Evolutionary conservation across 2,888 invertebrate species (phyloP).

Genomic region (Mythimna ferrago): DNA sequence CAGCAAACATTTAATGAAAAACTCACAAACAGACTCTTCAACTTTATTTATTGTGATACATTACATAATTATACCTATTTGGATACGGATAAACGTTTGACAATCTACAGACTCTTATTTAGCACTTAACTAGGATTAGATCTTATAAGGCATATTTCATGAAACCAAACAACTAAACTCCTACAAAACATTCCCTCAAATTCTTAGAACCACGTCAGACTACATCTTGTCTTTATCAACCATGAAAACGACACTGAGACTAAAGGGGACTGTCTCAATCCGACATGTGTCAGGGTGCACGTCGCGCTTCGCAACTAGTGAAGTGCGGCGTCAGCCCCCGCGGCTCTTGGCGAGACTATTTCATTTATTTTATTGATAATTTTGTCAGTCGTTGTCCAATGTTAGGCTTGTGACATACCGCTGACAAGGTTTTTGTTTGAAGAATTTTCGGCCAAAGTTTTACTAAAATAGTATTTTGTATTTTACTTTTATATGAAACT

Average conservation of each 20-base stretch:
- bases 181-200: background rate
- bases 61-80: no score
- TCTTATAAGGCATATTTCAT: no score
- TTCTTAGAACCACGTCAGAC: conserved; percentile 2
- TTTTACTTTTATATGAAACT: no score
- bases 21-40: no score
- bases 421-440: background rate
- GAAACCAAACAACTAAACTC: no score
- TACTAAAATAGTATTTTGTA: no score
- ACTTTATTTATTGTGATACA: no score
- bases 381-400: conserved; percentile 65
- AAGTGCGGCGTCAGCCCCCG: conserved; percentile 45
- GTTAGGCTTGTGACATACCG: conserved; percentile 23
- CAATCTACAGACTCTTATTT: no score
- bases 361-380: conserved; percentile 82
- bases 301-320: conserved; percentile 9
- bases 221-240: background rate
- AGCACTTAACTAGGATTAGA: no score
- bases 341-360: conserved; percentile 64
- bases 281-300: conserved; percentile 44
- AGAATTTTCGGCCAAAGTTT: no score
- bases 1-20: no score
- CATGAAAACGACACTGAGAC: conserved; percentile 1
- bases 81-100: no score
- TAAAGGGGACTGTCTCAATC: conserved; percentile 15